Evolutionary conservation across 2,113 vertebrate genomes (phyloP), one percentile per base, ranked within the genome.

Genomic region (Procavia capensis): DNA sequence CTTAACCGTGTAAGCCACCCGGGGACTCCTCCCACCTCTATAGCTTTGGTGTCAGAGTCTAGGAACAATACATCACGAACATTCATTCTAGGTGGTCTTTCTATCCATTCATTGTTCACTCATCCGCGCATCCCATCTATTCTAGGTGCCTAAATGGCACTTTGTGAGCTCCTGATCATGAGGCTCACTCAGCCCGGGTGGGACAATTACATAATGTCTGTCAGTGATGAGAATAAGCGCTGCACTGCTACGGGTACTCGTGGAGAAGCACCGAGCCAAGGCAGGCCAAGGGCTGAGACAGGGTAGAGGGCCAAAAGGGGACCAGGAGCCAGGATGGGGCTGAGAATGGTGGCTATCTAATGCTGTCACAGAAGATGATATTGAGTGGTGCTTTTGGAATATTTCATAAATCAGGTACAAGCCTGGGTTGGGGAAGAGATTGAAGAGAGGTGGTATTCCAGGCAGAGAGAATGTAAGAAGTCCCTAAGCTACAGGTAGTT

Each of bases 191-290:
- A 17, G 36, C 31, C 45, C 34, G 59, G 50, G 29, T 63, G 47
- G 68, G 76, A 61, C 20, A 25, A 81, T 29, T 24, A 43, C n/a
- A 27, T 6, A 0, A 3, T 25, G 6, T 41, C 16, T 1, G 6
- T 22, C 24, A 80, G 24, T 19, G 9, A 68, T 54, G 25, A 6
- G n/a, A 41, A 75, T 50, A 63, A 16, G 57, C 4, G n/a, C 34
- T 0, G 0, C 3, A 11, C 20, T 31, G 9, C 50, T 54, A 7
- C 0, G 4, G 24, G 70, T 24, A 39, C 17, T 10, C 29, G 9
- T 1, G 17, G 63, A 64, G 14, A 86, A 34, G 57, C 47, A 13
- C 39, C 0, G 50, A 47, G 8, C n/a, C 78, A 47, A 57, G n/a
- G 25, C 7, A 17, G 83, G 29, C 1, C 47, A 13, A 50, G 47